A percentile compares a stretch with the other conserved stretches of the same genome.
These are phyloP conservation scores for Muscicapa comitata DNA, from an alignment of 2,797 vertebrate species.

Conservation along the genomic window DNA sequence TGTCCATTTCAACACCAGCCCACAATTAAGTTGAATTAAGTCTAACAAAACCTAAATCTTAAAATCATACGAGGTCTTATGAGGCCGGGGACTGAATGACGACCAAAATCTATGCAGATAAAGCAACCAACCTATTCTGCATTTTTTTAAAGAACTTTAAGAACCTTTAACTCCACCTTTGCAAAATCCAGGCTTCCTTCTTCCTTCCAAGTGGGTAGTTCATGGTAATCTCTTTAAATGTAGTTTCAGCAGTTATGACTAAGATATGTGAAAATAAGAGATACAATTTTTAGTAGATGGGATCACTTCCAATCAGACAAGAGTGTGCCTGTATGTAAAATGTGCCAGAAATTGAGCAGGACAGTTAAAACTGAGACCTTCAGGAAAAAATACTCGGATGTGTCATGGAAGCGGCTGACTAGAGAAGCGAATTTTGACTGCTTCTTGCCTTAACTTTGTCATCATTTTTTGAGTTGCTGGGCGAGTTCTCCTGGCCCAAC, in stretches of 20 bases:
- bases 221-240: neutral
- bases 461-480: neutral
- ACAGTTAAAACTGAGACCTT: neutral
- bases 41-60: neutral
- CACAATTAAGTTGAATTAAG: neutral
- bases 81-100: neutral
- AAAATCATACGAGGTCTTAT: neutral
- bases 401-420: neutral
- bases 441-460: neutral
- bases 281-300: neutral
- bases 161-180: neutral
- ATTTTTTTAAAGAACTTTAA: neutral
- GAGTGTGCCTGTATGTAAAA: neutral
- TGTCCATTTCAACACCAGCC: neutral
- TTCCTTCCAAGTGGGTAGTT: neutral
- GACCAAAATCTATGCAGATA: neutral
- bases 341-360: neutral
- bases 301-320: neutral
- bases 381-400: neutral
- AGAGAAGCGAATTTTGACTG: neutral
- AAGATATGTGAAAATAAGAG: neutral
- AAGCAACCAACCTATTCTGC: neutral
- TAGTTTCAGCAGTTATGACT: neutral
- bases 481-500: neutral
- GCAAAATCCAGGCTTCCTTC: neutral